These are phyloP conservation scores for Delichon dasypus DNA, from an alignment of 2,797 vertebrate genomes.

Conservation along the genomic window DNA sequence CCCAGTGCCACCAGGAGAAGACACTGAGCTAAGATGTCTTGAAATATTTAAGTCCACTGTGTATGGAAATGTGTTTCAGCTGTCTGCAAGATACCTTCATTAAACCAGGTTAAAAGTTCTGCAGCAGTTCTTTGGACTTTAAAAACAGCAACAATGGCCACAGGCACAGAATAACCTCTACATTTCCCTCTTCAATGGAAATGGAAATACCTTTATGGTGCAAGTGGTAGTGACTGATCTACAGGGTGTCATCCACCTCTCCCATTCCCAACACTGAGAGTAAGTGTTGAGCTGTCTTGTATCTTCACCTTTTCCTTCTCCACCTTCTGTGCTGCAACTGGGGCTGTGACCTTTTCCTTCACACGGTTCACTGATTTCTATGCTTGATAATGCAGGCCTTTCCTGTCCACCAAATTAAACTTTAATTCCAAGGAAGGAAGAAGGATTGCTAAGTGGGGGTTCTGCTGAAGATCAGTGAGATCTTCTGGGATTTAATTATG, in stretches of 20 bases:
- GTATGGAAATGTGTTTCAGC: neutral
- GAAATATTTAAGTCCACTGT: neutral
- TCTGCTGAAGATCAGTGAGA: constrained; percentile 1
- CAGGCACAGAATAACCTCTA: neutral
- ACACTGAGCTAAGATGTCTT: neutral
- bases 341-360: neutral
- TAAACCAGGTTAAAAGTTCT: neutral
- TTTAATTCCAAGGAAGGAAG: constrained; percentile 55
- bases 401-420: constrained; percentile 61
- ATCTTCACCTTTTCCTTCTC: neutral
- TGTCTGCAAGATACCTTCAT: neutral
- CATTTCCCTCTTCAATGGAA: neutral
- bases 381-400: constrained; percentile 6
- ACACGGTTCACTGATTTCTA: constrained; percentile 11
- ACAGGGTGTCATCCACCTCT: neutral
- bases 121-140: neutral
- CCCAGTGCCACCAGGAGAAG: neutral
- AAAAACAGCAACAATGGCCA: neutral
- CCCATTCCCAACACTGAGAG: neutral
- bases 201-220: neutral
- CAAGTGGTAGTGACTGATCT: neutral
- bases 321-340: neutral
- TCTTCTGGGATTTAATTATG: constrained; percentile 62
- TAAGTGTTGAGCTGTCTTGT: neutral
- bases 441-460: constrained; percentile 4